phyloP scores from a whole-genome alignment of 1,140 invertebrate genomes.

The Samia ricini region DNA sequence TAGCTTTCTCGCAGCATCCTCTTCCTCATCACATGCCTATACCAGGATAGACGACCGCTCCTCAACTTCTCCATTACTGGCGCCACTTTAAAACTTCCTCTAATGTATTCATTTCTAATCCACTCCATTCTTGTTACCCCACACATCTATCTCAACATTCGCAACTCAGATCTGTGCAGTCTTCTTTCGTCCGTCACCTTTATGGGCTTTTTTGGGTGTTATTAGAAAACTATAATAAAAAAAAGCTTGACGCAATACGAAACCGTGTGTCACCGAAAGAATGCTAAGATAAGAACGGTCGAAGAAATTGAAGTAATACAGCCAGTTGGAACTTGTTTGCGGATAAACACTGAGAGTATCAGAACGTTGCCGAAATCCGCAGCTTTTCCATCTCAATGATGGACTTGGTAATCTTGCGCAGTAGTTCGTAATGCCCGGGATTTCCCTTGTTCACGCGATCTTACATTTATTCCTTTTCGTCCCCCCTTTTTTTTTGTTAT shows the following conservation, averaged over 20 bases:
- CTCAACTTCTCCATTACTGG: too few species aligned
- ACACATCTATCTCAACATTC: too few species aligned
- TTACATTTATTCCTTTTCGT: background rate
- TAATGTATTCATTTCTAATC: too few species aligned
- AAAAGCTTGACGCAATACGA: background rate
- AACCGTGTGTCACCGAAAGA: background rate
- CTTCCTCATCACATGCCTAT: too few species aligned
- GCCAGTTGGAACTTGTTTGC: conserved; percentile 34
- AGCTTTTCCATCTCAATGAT: background rate
- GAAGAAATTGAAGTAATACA: conserved; percentile 41
- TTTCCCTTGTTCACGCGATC: background rate
- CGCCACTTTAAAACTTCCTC: too few species aligned
- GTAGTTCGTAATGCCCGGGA: background rate
- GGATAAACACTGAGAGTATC: conserved; percentile 22
- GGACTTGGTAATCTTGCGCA: background rate
- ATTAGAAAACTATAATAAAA: too few species aligned
- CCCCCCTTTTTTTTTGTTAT: background rate
- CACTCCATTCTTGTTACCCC: too few species aligned
- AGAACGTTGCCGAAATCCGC: background rate
- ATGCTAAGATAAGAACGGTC: conserved; percentile 32
- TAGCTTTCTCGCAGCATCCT: too few species aligned
- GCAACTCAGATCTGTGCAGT: too few species aligned
- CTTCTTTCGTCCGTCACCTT: too few species aligned
- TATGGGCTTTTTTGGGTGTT: too few species aligned
- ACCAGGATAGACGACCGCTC: too few species aligned